Evolutionary conservation across 2,113 vertebrate species (phyloP), one percentile per base, ranked within the genome.

Genomic region (Sterna hirundo): DNA sequence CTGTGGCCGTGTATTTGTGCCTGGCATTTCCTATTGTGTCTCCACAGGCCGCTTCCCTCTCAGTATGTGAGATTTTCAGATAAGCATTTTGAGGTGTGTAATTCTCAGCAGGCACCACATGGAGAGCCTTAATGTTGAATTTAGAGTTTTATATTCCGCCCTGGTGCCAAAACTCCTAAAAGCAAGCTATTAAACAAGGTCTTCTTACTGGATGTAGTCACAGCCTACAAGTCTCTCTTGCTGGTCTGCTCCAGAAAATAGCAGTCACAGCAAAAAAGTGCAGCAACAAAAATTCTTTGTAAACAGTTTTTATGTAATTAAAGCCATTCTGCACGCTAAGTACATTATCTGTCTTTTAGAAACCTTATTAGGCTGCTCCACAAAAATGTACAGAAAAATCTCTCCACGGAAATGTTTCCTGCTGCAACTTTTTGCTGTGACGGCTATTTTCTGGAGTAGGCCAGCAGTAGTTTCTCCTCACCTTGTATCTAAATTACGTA

Each of bases 61-160:
- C 51, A 38, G 55, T 0, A 0, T 29, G 23, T 60, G 46, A 86
- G 64, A 78, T 64, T 30, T 75, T 79, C 72, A 64, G 51, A 36
- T 27, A 44, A 86, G 26, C 30, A 42, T 60, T 86, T 66, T 60
- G 57, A 89, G 77, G 15, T 61, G 32, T 64, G 13, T 52, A 70
- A 46, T 87, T 76, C 78, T 84, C 57, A 78, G 29, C 70, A 90
- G 69, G 32, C 22, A 47, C 22, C 30, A 69, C 22, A 5, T 42
- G 29, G 15, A 27, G 17, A 93, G 55, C 55, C 94, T 97, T 95
- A 96, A 95, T 65, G 36, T 44, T 81, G 36, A 84, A 95, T 69
- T 95, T 96, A 83, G 65, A 96, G 84, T 94, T 94, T 68, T 60
- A 62, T 51, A 86, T 86, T 69, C 81, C 91, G 49, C 21, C 58